A percentile compares a stretch with the other conserved stretches of the same genome.
phyloP scores from a whole-genome alignment of 2,113 vertebrate genomes.

The Nerophis ophidion region DNA sequence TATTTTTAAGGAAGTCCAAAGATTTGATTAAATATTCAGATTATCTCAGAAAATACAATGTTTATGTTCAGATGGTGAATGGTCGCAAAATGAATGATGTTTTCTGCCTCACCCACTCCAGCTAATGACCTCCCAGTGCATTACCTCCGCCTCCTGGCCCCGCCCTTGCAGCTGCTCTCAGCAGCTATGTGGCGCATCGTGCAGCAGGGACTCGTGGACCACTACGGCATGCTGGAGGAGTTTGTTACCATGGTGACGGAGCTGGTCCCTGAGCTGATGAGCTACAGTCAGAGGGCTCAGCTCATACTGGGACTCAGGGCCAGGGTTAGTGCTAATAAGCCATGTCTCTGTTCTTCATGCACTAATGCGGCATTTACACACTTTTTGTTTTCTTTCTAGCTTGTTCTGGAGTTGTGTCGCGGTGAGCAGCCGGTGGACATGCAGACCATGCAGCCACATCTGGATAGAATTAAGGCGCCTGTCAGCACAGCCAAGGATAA shows the following conservation, averaged over 20 bases:
- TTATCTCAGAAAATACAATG: background rate
- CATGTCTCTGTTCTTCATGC: background rate
- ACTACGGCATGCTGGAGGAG: constrained; percentile 73
- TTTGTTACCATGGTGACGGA: constrained; percentile 71
- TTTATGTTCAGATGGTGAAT: too few relatives aligned
- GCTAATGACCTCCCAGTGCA: constrained; percentile 56
- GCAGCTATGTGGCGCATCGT: constrained; percentile 74
- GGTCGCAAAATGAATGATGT: too few relatives aligned
- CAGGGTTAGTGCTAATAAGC: constrained; percentile 61
- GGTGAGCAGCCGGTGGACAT: constrained; percentile 56
- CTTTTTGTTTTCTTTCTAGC: constrained; percentile 31
- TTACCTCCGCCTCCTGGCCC: constrained; percentile 61
- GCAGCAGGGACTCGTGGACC: constrained; percentile 59
- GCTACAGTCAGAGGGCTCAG: constrained; percentile 74
- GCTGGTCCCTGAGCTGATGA: constrained; percentile 74
- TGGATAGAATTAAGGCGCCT: constrained; percentile 66
- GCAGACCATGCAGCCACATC: constrained; percentile 63
- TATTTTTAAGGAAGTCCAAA: too few relatives aligned
- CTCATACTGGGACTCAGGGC: constrained; percentile 76
- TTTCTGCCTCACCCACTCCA: background rate
- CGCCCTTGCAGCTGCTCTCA: constrained; percentile 67
- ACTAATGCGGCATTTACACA: background rate
- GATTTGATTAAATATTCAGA: too few relatives aligned
- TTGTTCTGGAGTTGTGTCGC: constrained; percentile 68
- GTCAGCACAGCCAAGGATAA: constrained; percentile 58